Evolutionary conservation across 1,140 invertebrate species (phyloP).

Genomic region (Bradynema listronoti): DNA sequence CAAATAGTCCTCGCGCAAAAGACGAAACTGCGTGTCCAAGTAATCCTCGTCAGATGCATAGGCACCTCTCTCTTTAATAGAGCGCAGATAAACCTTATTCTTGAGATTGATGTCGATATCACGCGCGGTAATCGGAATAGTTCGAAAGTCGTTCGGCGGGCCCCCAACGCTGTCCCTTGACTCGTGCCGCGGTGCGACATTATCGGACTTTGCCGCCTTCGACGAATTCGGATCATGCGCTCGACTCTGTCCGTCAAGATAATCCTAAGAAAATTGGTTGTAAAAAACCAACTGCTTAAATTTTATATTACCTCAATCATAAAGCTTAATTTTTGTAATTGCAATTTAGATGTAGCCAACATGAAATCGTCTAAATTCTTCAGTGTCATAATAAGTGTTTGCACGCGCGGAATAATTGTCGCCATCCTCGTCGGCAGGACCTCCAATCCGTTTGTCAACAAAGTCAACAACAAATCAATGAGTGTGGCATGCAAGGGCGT

Average conservation of each 20-base stretch:
- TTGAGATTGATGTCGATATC: conserved; percentile 43
- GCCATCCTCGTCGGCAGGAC: conserved; percentile 12
- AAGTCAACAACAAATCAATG: background rate
- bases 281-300: background rate
- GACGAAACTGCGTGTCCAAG: conserved; percentile 70
- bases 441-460: conserved; percentile 11
- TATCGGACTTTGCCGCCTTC: conserved; percentile 8
- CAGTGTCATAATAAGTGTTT: background rate
- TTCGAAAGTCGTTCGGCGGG: conserved; percentile 57
- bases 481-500: background rate
- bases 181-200: conserved; percentile 3
- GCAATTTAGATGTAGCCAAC: background rate
- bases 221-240: background rate
- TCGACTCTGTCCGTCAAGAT: background rate
- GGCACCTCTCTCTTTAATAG: conserved; percentile 64
- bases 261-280: background rate
- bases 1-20: conserved; percentile 68
- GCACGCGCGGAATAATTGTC: background rate
- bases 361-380: conserved; percentile 9
- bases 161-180: conserved; percentile 13
- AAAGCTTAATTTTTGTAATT: conserved; percentile 3
- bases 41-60: conserved; percentile 68
- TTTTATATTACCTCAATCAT: background rate
- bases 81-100: conserved; percentile 58
- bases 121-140: conserved; percentile 53